Evolutionary conservation across 1,140 invertebrate genomes (phyloP).

Genomic region (Polypedilum pembai): DNA sequence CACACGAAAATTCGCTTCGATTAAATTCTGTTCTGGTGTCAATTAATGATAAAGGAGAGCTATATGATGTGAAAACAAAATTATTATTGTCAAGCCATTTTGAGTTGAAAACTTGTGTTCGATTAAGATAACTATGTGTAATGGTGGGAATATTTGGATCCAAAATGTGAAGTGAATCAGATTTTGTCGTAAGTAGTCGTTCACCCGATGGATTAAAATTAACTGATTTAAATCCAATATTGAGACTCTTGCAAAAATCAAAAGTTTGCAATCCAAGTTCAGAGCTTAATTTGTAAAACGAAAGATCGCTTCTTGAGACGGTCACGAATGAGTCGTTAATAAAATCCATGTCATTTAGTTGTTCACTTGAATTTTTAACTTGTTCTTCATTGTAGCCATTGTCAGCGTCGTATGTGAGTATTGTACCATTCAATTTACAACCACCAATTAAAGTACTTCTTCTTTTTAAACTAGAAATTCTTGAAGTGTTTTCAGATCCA

Average conservation of each 20-base stretch:
- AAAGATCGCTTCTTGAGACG: not conserved
- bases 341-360: not conserved
- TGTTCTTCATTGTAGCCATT: not conserved
- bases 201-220: not conserved
- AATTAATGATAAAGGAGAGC: not conserved
- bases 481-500: not conserved
- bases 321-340: not conserved
- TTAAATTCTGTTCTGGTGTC: not conserved
- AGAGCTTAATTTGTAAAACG: not conserved
- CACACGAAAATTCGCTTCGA: not conserved
- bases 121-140: not conserved
- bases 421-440: not conserved
- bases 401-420: not conserved
- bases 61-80: slow-evolving; percentile 2
- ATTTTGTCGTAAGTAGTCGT: not conserved
- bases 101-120: not conserved
- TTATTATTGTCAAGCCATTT: not conserved
- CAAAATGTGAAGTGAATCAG: not conserved
- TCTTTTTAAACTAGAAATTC: not conserved
- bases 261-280: not conserved
- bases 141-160: not conserved
- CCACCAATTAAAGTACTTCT: not conserved
- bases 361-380: not conserved
- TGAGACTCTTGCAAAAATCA: not conserved
- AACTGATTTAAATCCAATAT: not conserved